Percentiles rank a stretch among this genome's conserved stretches.
Evolutionary conservation across 2,797 vertebrate species (phyloP).

Genomic region (Australoheros facetus): DNA sequence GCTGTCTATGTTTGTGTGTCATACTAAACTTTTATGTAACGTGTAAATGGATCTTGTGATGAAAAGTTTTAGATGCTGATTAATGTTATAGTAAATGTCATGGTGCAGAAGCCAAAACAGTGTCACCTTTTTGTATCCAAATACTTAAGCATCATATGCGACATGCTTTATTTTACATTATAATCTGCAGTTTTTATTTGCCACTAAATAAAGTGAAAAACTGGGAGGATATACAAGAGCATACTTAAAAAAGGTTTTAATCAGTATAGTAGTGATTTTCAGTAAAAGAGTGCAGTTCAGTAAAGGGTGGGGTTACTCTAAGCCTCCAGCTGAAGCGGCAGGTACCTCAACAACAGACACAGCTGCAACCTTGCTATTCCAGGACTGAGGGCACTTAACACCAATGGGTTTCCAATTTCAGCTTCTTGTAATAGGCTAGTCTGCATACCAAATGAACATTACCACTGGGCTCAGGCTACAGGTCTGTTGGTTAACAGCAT

Average conservation of each 20-base stretch:
- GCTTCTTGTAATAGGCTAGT: slow-evolving; percentile 73
- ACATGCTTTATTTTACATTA: not conserved
- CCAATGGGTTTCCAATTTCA: slow-evolving; percentile 70
- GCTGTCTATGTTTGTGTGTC: not conserved
- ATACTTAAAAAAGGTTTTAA: not conserved
- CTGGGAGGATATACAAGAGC: not conserved
- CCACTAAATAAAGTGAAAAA: not conserved
- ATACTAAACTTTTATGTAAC: slow-evolving; percentile 46
- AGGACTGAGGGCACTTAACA: slow-evolving; percentile 69
- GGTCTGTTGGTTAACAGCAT: slow-evolving; percentile 35
- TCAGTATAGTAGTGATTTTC: not conserved
- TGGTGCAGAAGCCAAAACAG: slow-evolving; percentile 16
- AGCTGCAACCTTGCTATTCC: slow-evolving; percentile 77
- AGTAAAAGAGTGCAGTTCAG: slow-evolving; percentile 13
- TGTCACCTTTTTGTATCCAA: slow-evolving; percentile 24
- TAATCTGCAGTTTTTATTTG: not conserved
- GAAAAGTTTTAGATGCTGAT: slow-evolving; percentile 52
- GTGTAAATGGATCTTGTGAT: slow-evolving; percentile 56
- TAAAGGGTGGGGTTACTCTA: slow-evolving; percentile 6
- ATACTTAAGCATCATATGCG: slow-evolving; percentile 1
- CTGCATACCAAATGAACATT: slow-evolving; percentile 58
- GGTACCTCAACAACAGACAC: slow-evolving; percentile 65
- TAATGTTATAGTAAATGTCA: slow-evolving; percentile 56
- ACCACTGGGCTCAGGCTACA: slow-evolving; percentile 27
- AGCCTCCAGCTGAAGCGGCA: slow-evolving; percentile 14